A percentile compares a stretch with the other conserved stretches of the same genome.
These are phyloP conservation scores for Hypsibius dujardini DNA, from an alignment of 1,140 invertebrate genomes.

Conservation along the genomic window DNA sequence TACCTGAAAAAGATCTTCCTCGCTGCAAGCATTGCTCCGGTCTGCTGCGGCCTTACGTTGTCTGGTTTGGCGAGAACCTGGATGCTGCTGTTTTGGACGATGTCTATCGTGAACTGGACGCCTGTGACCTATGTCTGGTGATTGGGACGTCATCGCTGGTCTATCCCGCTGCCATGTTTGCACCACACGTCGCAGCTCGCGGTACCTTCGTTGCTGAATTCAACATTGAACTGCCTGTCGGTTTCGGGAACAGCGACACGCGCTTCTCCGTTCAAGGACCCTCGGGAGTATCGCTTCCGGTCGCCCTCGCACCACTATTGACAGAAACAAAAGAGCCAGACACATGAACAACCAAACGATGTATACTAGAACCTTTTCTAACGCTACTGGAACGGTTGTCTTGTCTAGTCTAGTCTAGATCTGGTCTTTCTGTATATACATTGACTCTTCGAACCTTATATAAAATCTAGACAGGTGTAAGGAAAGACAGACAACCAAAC, in stretches of 20 bases:
- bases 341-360: too few species aligned
- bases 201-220: constrained; percentile 71
- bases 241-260: constrained; percentile 35
- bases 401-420: too few species aligned
- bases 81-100: constrained; percentile 44
- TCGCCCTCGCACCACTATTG: neutral
- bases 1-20: constrained; percentile 49
- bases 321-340: too few species aligned
- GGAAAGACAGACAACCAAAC: too few species aligned
- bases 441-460: too few species aligned
- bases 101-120: constrained; percentile 44
- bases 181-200: constrained; percentile 51
- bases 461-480: too few species aligned
- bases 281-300: neutral
- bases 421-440: too few species aligned
- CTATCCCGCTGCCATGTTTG: constrained; percentile 79
- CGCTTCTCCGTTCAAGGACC: neutral
- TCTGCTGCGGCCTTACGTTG: constrained; percentile 61
- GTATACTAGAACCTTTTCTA: too few species aligned
- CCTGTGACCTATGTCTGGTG: constrained; percentile 63
- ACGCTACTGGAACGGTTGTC: too few species aligned
- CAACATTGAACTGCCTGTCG: constrained; percentile 59
- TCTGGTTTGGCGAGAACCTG: constrained; percentile 74
- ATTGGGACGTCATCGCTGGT: constrained; percentile 63
- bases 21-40: constrained; percentile 43